Conservation (phyloP, 2,797 vertebrate genomes). For the Poecilia picta region DNA sequence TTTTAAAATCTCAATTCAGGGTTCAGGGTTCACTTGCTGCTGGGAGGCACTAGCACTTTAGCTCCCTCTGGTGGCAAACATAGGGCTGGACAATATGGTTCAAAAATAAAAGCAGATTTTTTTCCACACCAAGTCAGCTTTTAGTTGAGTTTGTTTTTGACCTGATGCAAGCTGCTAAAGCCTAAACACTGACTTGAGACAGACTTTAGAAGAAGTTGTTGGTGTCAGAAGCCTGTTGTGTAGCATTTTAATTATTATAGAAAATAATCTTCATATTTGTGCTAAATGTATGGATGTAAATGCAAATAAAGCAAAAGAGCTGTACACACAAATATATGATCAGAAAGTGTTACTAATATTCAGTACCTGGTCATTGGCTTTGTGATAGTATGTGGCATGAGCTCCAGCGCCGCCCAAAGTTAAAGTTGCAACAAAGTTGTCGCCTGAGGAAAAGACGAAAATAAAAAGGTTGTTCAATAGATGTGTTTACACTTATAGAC, state of each 20-base stretch:
- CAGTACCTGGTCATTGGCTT: conserved; percentile 91
- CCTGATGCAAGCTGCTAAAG: not conserved
- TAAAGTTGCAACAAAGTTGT: conserved; percentile 88
- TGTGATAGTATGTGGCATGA: conserved; percentile 94
- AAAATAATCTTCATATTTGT: not conserved
- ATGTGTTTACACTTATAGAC: not conserved
- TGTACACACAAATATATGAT: not conserved
- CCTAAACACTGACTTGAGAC: not conserved
- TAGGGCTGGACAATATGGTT: too few relatives aligned
- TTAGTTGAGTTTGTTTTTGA: not conserved
- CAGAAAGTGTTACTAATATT: not conserved
- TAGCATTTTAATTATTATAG: not conserved
- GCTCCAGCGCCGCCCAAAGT: conserved; percentile 88
- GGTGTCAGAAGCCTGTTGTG: not conserved
- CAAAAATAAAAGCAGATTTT: not conserved
- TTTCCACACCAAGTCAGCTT: not conserved
- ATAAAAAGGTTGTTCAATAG: not conserved
- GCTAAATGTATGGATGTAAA: not conserved
- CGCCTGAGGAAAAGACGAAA: conserved; percentile 55
- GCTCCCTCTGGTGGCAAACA: not conserved
- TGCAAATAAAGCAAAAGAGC: not conserved
- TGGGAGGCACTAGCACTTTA: not conserved
- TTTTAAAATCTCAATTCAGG: not conserved
- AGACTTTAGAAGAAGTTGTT: not conserved
- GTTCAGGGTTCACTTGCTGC: not conserved